phyloP scores from a whole-genome alignment of 2,888 invertebrate genomes.

The Drosophila kokeensis region DNA sequence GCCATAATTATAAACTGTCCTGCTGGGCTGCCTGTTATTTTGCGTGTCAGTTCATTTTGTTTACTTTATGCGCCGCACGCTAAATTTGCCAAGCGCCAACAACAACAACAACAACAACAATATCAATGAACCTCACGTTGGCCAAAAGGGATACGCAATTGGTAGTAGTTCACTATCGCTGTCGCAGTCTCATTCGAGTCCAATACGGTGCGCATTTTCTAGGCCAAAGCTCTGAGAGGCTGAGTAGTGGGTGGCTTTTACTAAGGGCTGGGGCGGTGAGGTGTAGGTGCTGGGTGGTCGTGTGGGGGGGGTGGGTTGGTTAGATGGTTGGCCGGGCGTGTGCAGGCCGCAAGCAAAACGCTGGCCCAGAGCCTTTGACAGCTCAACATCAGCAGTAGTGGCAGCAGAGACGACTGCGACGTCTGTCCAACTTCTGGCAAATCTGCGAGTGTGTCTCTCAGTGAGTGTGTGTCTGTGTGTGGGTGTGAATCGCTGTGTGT shows the following conservation, averaged over 20 bases:
- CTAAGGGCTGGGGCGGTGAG: constrained; percentile 5
- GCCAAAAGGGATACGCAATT: constrained; percentile 47
- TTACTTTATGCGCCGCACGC: constrained; percentile 67
- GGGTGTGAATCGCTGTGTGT: constrained; percentile 1
- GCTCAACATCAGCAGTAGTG: constrained; percentile 55
- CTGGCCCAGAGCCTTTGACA: constrained; percentile 64
- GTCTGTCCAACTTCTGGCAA: constrained; percentile 58
- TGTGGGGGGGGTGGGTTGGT: not conserved
- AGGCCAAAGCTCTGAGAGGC: constrained; percentile 74
- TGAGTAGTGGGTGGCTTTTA: constrained; percentile 27
- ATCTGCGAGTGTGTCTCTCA: constrained; percentile 47
- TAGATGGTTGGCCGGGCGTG: constrained; percentile 10
- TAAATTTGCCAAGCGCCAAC: constrained; percentile 43
- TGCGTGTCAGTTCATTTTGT: constrained; percentile 68
- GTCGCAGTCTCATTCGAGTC: constrained; percentile 28
- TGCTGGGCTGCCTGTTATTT: constrained; percentile 61
- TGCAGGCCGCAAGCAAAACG: constrained; percentile 57
- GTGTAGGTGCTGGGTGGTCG: not conserved
- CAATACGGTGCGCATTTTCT: constrained; percentile 67
- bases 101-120: constrained; percentile 18
- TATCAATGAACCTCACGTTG: constrained; percentile 17
- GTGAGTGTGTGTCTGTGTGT: constrained; percentile 9
- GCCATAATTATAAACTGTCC: constrained; percentile 71
- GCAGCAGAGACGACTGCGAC: constrained; percentile 33
- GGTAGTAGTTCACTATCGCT: constrained; percentile 31